These are phyloP conservation scores for Amphipoea oculea DNA, from an alignment of 2,888 invertebrate species.

Conservation along the genomic window DNA sequence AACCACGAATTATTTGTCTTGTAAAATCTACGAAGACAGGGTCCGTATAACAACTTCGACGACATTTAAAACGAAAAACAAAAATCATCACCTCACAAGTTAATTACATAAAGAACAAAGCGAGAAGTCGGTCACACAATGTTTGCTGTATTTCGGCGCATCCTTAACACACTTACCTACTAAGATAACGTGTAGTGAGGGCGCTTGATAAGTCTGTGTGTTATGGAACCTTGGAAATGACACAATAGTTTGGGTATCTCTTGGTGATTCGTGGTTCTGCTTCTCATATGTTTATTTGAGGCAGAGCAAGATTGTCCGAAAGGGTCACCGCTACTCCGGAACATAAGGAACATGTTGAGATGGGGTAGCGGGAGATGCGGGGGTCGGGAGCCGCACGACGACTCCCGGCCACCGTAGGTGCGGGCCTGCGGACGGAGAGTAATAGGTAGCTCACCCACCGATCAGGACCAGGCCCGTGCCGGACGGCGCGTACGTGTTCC, in stretches of 20 bases:
- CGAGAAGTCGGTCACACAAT: constrained; percentile 68
- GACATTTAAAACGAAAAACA: neutral
- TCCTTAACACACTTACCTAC: constrained; percentile 83
- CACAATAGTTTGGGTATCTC: constrained; percentile 46
- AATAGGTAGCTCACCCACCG: no score
- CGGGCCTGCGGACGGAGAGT: no score
- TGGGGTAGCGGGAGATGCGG: no score
- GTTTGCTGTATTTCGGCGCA: constrained; percentile 70
- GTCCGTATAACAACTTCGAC: neutral
- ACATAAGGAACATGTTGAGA: no score
- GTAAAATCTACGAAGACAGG: no score
- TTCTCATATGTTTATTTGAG: neutral
- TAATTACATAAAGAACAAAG: constrained; percentile 40
- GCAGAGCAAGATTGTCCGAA: no score
- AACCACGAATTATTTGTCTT: no score
- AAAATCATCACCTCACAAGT: neutral
- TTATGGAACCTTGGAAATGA: constrained; percentile 65
- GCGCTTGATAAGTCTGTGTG: constrained; percentile 50
- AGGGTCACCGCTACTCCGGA: no score
- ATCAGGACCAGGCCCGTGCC: no score
- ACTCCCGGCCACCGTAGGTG: no score
- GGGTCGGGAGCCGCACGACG: no score
- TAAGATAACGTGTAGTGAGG: constrained; percentile 63
- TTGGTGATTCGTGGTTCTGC: neutral
- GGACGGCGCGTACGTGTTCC: no score